Evolutionary conservation across 2,797 vertebrate species (phyloP).

Genomic region (Brachyrhaphis roseni): DNA sequence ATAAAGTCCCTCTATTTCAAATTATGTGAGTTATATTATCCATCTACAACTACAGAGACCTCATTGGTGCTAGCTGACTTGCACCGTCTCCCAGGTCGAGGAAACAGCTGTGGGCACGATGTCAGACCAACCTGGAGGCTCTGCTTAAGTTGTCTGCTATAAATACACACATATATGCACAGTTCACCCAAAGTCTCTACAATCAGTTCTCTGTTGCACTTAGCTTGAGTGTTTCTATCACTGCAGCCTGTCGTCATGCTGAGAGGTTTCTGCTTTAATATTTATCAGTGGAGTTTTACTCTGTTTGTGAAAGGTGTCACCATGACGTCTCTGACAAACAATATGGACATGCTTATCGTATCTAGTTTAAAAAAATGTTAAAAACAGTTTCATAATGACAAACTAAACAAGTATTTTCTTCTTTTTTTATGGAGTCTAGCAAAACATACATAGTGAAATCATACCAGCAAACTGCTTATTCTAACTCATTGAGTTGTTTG

Average conservation of each 20-base stretch:
- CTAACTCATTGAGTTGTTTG: not conserved
- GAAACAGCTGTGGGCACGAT: conserved; percentile 16
- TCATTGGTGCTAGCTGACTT: conserved; percentile 24
- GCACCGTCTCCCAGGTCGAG: conserved; percentile 6
- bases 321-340: conserved; percentile 11
- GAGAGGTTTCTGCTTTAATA: conserved; percentile 53
- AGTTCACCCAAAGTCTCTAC: conserved; percentile 43
- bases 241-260: conserved; percentile 38
- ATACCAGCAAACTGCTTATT: not conserved
- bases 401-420: not conserved
- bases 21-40: conserved; percentile 63
- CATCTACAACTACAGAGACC: conserved; percentile 36
- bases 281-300: conserved; percentile 49
- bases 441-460: not conserved
- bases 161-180: conserved; percentile 54
- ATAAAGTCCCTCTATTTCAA: conserved; percentile 22
- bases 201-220: conserved; percentile 59
- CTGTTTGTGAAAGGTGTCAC: conserved; percentile 22
- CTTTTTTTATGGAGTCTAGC: not conserved
- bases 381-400: not conserved
- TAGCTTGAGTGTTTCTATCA: conserved; percentile 62
- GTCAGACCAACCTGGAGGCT: conserved; percentile 39
- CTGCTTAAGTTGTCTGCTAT: conserved; percentile 38
- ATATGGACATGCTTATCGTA: not conserved
- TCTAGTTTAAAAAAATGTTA: not conserved